Evolutionary conservation across 2,888 invertebrate species (phyloP).

Genomic region (Trachelus iudaicus): DNA sequence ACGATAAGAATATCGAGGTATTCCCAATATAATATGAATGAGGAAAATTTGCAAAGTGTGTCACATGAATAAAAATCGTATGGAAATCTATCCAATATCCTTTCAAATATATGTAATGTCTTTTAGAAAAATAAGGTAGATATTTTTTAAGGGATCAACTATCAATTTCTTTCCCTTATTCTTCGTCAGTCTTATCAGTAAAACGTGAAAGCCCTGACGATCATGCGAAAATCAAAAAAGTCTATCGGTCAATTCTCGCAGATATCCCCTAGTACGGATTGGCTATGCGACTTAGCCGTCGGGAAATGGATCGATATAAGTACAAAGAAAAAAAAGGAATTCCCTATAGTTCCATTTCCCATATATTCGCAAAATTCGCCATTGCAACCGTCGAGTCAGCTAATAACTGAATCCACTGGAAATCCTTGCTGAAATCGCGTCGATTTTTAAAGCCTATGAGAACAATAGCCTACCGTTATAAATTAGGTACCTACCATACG

Average conservation of each 20-base stretch:
- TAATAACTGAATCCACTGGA: background rate
- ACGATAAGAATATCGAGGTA: too few relatives aligned
- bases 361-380: background rate
- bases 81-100: too few relatives aligned
- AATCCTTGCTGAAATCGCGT: background rate
- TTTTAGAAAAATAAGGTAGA: too few relatives aligned
- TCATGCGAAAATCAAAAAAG: background rate
- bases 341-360: background rate
- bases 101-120: too few relatives aligned
- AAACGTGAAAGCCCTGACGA: background rate
- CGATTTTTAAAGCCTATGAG: conserved; percentile 1
- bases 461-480: conserved; percentile 17
- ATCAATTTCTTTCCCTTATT: too few relatives aligned
- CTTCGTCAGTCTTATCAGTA: background rate
- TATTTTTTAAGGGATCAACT: too few relatives aligned
- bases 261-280: background rate
- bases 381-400: background rate
- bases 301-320: background rate
- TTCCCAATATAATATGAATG: too few relatives aligned
- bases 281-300: background rate
- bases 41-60: too few relatives aligned
- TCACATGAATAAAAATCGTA: too few relatives aligned
- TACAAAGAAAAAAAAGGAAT: background rate
- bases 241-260: background rate
- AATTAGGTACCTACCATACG: conserved; percentile 12